These are phyloP conservation scores for Cetoscarus ocellatus DNA, from an alignment of 2,797 vertebrate genomes.

Conservation along the genomic window DNA sequence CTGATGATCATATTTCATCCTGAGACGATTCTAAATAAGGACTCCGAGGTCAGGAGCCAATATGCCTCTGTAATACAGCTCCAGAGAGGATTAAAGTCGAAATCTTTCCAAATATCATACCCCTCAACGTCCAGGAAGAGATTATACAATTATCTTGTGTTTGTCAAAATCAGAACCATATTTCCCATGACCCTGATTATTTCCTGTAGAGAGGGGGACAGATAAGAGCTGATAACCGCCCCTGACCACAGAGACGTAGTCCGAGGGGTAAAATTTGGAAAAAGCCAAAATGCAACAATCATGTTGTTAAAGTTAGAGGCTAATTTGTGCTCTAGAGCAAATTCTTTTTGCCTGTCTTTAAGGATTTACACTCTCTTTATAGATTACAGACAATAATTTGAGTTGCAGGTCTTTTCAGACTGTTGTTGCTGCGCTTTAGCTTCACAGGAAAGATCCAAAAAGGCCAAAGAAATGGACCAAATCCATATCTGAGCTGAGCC, in stretches of 20 bases:
- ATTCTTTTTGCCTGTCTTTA: no score
- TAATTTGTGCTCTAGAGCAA: neutral
- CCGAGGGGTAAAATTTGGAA: neutral
- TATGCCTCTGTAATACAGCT: conserved; percentile 17
- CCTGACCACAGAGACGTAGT: conserved; percentile 3
- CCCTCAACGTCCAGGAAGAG: conserved; percentile 21
- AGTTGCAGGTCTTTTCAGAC: no score
- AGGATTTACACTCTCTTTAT: no score
- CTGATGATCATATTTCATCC: conserved; percentile 54
- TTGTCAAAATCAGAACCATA: conserved; percentile 21
- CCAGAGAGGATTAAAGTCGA: conserved; percentile 8
- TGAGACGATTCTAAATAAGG: conserved; percentile 63
- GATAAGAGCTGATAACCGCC: conserved; percentile 21
- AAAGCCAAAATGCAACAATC: no score
- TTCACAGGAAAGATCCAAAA: no score
- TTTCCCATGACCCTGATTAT: conserved; percentile 35
- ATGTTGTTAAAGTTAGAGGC: neutral
- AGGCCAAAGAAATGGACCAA: no score
- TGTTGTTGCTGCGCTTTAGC: no score
- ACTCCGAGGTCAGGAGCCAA: conserved; percentile 23
- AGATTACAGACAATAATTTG: no score
- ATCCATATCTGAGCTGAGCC: no score
- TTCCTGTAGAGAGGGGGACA: conserved; percentile 20
- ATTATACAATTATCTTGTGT: conserved; percentile 5
- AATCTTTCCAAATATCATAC: neutral